These are phyloP conservation scores for Protomyctophum bolini DNA, from an alignment of 2,113 vertebrate genomes.

Conservation along the genomic window DNA sequence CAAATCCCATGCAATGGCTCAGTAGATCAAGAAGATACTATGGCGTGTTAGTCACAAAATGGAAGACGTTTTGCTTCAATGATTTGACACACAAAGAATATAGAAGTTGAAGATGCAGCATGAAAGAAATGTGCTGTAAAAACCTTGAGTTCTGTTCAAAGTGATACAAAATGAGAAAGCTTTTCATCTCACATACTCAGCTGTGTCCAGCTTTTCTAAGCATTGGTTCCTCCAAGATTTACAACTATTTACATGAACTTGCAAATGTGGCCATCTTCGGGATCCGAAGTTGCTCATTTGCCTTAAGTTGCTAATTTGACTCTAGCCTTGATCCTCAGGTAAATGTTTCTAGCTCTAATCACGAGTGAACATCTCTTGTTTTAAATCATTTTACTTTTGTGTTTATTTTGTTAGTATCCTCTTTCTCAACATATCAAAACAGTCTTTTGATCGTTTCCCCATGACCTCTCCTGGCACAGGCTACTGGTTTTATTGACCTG, in stretches of 20 bases:
- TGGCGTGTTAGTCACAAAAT: constrained; percentile 38
- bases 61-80: not conserved
- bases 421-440: constrained; percentile 15
- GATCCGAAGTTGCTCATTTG: constrained; percentile 42
- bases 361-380: not conserved
- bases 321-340: constrained; percentile 69
- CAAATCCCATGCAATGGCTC: constrained; percentile 72
- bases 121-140: rapidly evolving
- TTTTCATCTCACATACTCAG: no score
- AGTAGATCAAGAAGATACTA: constrained; percentile 64
- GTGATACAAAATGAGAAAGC: not conserved
- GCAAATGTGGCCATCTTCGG: constrained; percentile 69
- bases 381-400: not conserved
- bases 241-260: constrained; percentile 79
- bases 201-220: constrained; percentile 35
- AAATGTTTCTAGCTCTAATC: constrained; percentile 71
- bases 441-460: not conserved
- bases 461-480: not conserved
- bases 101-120: not conserved
- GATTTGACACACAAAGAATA: not conserved
- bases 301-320: constrained; percentile 61
- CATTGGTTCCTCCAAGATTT: constrained; percentile 60
- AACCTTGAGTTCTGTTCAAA: not conserved
- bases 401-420: no score
- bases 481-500: constrained; percentile 47